Evolutionary conservation across 1,140 invertebrate genomes (phyloP).

Genomic region (Diprion similis): DNA sequence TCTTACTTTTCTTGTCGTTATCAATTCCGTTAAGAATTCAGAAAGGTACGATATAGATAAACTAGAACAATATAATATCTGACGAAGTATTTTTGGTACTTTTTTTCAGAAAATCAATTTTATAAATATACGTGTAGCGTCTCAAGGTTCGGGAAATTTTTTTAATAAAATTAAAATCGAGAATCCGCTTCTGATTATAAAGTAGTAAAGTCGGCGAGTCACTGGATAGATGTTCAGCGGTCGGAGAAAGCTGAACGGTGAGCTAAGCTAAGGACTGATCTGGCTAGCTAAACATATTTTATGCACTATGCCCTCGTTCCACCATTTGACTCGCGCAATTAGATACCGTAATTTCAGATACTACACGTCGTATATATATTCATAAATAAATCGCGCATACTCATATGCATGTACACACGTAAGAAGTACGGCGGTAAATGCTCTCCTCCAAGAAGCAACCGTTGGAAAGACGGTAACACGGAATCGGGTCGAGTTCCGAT

Average conservation of each 20-base stretch:
- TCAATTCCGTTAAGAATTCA: constrained; percentile 22
- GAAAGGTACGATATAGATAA: neutral
- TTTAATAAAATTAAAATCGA: neutral
- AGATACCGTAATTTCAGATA: constrained; percentile 29
- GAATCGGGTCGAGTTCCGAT: too few relatives aligned
- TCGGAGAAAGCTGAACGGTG: constrained; percentile 46
- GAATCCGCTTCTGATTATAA: neutral
- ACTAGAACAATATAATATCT: neutral
- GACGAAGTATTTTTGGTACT: neutral
- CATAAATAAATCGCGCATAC: too few relatives aligned
- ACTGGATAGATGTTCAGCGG: constrained; percentile 40
- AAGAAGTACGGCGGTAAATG: too few relatives aligned
- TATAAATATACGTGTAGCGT: neutral
- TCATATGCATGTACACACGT: too few relatives aligned
- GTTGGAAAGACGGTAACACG: too few relatives aligned
- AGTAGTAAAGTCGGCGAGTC: constrained; percentile 12
- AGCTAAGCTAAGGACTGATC: constrained; percentile 35
- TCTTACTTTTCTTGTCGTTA: neutral
- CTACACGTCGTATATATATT: too few relatives aligned
- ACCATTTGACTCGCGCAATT: constrained; percentile 52
- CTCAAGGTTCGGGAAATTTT: neutral
- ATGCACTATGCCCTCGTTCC: constrained; percentile 49
- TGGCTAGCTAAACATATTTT: constrained; percentile 46
- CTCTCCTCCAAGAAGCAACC: too few relatives aligned
- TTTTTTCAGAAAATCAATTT: constrained; percentile 11